Conservation (phyloP, 2,797 vertebrate species). For the Tolypeutes matacus region DNA sequence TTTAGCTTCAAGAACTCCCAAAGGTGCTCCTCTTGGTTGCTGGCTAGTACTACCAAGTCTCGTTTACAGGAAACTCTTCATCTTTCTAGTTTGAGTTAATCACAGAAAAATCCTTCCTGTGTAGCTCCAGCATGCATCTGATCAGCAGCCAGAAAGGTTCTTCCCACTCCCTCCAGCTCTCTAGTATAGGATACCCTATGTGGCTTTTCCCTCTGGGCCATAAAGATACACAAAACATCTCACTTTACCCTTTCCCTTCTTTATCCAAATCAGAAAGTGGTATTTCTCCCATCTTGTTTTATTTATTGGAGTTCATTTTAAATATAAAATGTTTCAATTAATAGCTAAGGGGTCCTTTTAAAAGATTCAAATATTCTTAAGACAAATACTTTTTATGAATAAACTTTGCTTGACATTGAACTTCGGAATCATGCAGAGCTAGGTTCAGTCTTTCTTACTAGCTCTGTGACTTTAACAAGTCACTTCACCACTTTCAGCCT, state of each 20-base stretch:
- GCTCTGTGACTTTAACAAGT: not conserved
- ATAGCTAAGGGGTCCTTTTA: not conserved
- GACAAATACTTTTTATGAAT: conserved; percentile 32
- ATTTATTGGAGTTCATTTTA: not conserved
- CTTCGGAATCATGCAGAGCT: not conserved
- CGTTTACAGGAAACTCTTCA: not conserved
- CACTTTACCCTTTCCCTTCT: not conserved
- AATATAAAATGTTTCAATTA: conserved; percentile 18
- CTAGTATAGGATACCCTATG: not conserved
- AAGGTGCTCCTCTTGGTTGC: not conserved
- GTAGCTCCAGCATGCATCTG: not conserved
- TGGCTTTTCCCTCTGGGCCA: not conserved
- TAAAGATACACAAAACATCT: not conserved
- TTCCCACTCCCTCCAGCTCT: not conserved
- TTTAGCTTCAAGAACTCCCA: not conserved
- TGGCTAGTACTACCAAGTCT: not conserved
- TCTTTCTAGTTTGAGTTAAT: conserved; percentile 32
- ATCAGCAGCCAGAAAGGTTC: not conserved
- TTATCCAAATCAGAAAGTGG: not conserved
- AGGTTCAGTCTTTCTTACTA: not conserved
- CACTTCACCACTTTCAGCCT: not conserved
- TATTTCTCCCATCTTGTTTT: not conserved
- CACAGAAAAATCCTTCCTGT: conserved; percentile 35
- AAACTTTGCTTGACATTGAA: not conserved
- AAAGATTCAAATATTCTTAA: conserved; percentile 1